Evolutionary conservation across 64 coral and sea anemone genomes (phyloP).

Genomic region (Orbicella faveolata): DNA sequence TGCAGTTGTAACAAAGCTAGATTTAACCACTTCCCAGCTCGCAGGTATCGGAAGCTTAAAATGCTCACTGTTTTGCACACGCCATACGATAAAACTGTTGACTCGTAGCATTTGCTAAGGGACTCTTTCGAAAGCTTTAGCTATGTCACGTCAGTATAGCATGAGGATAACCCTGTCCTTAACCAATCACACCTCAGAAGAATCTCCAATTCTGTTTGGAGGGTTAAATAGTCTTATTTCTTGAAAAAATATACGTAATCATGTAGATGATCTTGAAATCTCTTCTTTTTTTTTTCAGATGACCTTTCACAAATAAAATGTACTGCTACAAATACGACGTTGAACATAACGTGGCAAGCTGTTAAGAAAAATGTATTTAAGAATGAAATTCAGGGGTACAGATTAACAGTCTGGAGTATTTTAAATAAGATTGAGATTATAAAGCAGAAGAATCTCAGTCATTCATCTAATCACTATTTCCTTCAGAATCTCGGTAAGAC

Average conservation of each 20-base stretch:
- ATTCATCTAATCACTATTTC: conserved; percentile 5
- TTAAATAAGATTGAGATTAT: neutral
- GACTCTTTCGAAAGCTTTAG: no score
- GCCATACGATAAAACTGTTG: no score
- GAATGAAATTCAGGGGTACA: neutral
- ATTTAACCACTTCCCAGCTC: no score
- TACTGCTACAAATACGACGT: neutral
- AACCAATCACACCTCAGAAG: no score
- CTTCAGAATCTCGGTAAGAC: neutral
- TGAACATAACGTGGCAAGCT: conserved; percentile 14
- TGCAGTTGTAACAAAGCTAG: no score
- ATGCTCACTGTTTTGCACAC: no score
- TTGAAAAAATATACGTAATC: neutral
- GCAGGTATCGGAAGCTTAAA: no score
- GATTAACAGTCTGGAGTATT: neutral
- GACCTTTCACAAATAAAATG: conserved; percentile 15
- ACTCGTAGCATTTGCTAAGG: no score
- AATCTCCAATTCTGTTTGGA: no score
- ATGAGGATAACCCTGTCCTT: no score
- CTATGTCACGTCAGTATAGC: no score
- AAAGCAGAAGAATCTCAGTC: neutral
- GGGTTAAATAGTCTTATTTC: no score
- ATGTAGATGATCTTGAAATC: neutral
- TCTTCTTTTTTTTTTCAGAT: conserved; percentile 3
- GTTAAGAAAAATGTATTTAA: neutral